phyloP scores from a whole-genome alignment of 1,140 invertebrate species.

The Agraylea sexmaculata region DNA sequence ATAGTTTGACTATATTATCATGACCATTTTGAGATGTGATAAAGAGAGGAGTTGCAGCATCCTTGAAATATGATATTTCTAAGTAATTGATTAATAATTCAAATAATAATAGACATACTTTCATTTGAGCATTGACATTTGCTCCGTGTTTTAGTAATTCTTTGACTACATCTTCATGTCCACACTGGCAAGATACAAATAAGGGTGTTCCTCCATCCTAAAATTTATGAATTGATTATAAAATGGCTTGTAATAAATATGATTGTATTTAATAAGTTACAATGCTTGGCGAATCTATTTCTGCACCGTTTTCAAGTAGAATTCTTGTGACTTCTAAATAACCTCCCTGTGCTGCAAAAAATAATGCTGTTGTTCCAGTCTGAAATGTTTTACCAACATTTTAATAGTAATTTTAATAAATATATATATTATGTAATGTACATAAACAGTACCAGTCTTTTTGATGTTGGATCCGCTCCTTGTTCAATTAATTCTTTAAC shows the following conservation, averaged over 20 bases:
- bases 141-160: constrained; percentile 68
- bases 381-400: constrained; percentile 31
- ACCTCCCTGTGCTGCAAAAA: constrained; percentile 85
- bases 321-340: constrained; percentile 69
- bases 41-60: constrained; percentile 77
- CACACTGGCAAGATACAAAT: constrained; percentile 85
- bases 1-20: constrained; percentile 53
- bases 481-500: constrained; percentile 77
- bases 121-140: constrained; percentile 76
- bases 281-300: constrained; percentile 67
- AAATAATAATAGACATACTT: constrained; percentile 40
- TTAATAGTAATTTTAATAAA: neutral
- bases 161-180: constrained; percentile 76
- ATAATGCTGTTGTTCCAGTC: constrained; percentile 84
- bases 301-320: constrained; percentile 64
- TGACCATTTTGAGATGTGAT: constrained; percentile 87
- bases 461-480: constrained; percentile 73
- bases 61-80: constrained; percentile 40
- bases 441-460: constrained; percentile 53
- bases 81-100: neutral
- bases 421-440: neutral
- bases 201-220: constrained; percentile 86
- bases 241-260: neutral
- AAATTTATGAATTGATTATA: constrained; percentile 15
- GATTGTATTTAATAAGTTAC: constrained; percentile 42